Base-by-base conservation (phyloP, 1,140 invertebrate genomes). In the Brachionus manjavacas region DNA sequence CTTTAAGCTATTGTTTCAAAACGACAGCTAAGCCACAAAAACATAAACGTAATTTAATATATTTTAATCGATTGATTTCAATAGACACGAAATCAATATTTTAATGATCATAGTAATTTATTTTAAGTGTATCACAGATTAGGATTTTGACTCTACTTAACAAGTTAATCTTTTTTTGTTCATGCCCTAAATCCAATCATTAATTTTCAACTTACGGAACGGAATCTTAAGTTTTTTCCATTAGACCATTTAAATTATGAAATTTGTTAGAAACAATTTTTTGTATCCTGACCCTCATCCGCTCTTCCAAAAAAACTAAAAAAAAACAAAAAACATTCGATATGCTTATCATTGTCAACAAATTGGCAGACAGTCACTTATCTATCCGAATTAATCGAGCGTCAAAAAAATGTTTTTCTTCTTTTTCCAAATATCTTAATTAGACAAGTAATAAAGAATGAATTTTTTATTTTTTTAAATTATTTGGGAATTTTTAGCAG, bases 31-130 rank as follows among this genome's bases (percentile, higher is more conserved):
- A 39, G 31, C 66, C 6, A 68, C 66, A 68, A 31, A 31, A 31
- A 39, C 25, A 41, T 41, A 14, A 72, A 72, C 68, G 68, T 72
- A 72, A 72, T 72, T 72, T 72, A 72, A 72, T 72, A 72, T 72
- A 72, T 72, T 72, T 72, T 72, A 72, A 72, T 72, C 68, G 35
- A 72, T 72, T 41, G 39, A 72, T 72, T 72, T 72, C 68, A 72
- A 72, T 72, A 72, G 68, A 72, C 68, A 72, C 46, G 68, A 72
- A 72, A 72, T 72, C 68, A 72, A 72, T 72, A 72, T 72, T 72
- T 72, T 72, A 72, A 72, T 72, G 68, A 72, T 72, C 68, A 72
- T 39, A 39, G 39, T 72, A 68, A 68, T 68, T 68, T 68, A 68
- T 68, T 39, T 72, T 72, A 72, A 72, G 68, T 72, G 68, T 72